Evolutionary conservation across 2,888 invertebrate species (phyloP), one percentile per base, ranked within the genome.

Genomic region (Drosophila anomalata): DNA sequence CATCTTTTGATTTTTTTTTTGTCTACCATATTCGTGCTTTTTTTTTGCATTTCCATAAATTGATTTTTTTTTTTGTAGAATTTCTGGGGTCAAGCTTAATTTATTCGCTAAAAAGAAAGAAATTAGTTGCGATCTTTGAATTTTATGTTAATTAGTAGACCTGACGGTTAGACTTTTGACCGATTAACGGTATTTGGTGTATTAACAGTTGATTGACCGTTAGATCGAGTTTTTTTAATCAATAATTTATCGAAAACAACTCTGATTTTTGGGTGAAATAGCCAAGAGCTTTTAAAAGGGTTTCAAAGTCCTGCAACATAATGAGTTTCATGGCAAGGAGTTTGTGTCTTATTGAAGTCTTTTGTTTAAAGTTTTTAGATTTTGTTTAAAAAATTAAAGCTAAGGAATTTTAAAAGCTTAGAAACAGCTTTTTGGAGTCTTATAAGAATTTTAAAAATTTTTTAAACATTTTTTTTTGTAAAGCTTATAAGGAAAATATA

Each of bases 161-260:
- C 2, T n/a, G n/a, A 36, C 36, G 36, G 36, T n/a, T 36, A 36
- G 36, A 12, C n/a, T 6, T 36, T 44, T 50, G 39, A 39, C 36
- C 57, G 68, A 50, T 46, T 69, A 70, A 69, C 61, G 69, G 70
- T 56, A 67, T 53, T 29, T 2, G 41, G 47, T 51, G 57, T 65
- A 46, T 50, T 20, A 31, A 53, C 42, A 52, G 57, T 53, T 57
- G 67, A 26, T 8, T 42, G 53, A 66, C 24, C 63, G 26, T 29
- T 54, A 14, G 2, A 14, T 5, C 3, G 24, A 22, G 22, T 9
- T 44, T 22, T 22, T 22, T 22, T 22, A 22, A 22, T 22, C 5
- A 12, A 6, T 6, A n/a, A 36, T 36, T 36, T 36, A 36, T 42
- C 20, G 17, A 65, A 14, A 8, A 8, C 61, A 52, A 31, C 62